These are phyloP conservation scores for Thamnaconus septentrionalis DNA, from an alignment of 2,113 vertebrate species.

Conservation along the genomic window DNA sequence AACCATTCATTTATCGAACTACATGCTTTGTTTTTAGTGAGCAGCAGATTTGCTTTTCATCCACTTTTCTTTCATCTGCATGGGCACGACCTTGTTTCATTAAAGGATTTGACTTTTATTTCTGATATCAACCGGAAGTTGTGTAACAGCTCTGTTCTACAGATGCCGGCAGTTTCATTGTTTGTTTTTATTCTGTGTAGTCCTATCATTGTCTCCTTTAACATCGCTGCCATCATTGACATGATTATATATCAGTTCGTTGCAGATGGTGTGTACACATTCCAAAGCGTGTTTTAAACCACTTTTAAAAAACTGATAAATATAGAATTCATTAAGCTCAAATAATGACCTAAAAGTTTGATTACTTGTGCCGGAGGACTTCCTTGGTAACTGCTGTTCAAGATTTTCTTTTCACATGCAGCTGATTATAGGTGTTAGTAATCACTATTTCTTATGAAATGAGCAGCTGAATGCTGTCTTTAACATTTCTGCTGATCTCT, in stretches of 20 bases:
- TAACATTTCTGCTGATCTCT: constrained; percentile 33
- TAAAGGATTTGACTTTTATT: too few relatives aligned
- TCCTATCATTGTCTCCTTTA: not conserved
- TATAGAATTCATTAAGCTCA: too few relatives aligned
- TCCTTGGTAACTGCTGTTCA: not conserved
- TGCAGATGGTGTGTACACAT: constrained; percentile 15
- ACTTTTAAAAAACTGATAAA: too few relatives aligned
- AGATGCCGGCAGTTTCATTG: too few relatives aligned
- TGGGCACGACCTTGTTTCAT: too few relatives aligned
- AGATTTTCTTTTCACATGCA: not conserved
- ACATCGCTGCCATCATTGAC: constrained; percentile 17
- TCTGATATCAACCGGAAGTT: too few relatives aligned
- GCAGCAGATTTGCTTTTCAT: not conserved
- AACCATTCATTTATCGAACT: constrained; percentile 5
- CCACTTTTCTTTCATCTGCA: not conserved
- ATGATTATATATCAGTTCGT: constrained; percentile 27
- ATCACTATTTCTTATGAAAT: constrained; percentile 39
- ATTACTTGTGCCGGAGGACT: not conserved
- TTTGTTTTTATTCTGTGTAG: too few relatives aligned
- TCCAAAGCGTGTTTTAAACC: constrained; percentile 20
- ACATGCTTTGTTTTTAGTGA: not conserved
- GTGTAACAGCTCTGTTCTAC: too few relatives aligned
- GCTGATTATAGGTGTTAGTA: constrained; percentile 28
- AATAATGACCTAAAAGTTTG: too few relatives aligned
- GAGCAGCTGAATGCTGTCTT: constrained; percentile 47